Base-by-base conservation (phyloP, 2,888 invertebrate species). In the Drosophila multiciliata region DNA sequence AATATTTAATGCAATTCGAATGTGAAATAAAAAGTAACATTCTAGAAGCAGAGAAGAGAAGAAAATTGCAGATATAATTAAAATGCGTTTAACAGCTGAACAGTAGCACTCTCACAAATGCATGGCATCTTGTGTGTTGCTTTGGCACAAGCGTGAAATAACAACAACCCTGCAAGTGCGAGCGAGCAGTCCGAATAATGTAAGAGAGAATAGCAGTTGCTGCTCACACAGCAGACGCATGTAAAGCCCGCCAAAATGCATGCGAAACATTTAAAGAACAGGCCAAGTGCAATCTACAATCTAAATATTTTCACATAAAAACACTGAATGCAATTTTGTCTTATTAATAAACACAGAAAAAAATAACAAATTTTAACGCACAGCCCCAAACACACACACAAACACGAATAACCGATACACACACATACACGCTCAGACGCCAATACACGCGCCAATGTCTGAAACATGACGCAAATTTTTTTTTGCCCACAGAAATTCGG, bases 381-480 rank as follows among this genome's bases (percentile, higher is more conserved):
- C n/a, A 35, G 33, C n/a, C 33, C 3, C n/a, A 12, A 17, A 65
- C 50, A 48, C 60, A 54, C 38, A 58, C 38, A 58, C 15, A 33
- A 29, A 45, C 53, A 60, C 33, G 26, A 45, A 17, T 42, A 60
- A 23, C 62, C 33, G 42, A 65, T 35, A 36, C 20, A 49, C 36
- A 26, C 40, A 49, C 36, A 63, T 55, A 61, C 23, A 61, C 17
- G 38, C 48, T 40, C 42, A 66, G 73, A 88, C 70, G 78, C 73
- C 82, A 72, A 69, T 75, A 87, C 80, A 82, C 78, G 83, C 82
- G 83, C 77, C 69, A 54, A 58, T 36, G 75, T 64, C 66, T 67
- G 71, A 73, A 87, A 82, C 70, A 83, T 83, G 89, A 89, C 87
- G 87, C 78, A 89, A 89, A 89, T 74, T 62, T 69, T 66, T 66